These are phyloP conservation scores for Calidris pygmaea DNA, from an alignment of 2,113 vertebrate species.

Conservation along the genomic window DNA sequence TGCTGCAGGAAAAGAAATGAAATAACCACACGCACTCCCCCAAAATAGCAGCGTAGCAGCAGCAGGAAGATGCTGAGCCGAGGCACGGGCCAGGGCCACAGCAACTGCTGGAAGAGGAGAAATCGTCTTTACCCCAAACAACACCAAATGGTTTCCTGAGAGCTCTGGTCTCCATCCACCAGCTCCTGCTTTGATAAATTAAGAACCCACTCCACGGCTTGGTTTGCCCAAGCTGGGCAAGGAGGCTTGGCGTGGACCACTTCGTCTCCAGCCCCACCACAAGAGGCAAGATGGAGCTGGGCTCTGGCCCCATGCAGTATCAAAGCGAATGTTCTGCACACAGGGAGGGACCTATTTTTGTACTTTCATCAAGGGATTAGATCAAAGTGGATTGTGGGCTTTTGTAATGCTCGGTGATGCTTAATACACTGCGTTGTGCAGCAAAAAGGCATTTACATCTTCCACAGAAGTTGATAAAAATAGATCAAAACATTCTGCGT, in stretches of 20 bases:
- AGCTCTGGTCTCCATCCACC: not conserved
- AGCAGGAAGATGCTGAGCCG: not conserved
- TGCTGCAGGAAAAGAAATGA: not conserved
- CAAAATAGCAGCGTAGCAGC: accelerated
- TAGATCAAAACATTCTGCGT: not conserved
- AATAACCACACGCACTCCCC: too few relatives aligned
- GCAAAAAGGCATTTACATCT: not conserved
- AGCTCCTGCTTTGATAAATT: not conserved
- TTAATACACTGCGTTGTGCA: accelerated
- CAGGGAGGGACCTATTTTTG: not conserved
- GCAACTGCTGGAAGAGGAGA: not conserved
- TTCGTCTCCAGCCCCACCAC: not conserved
- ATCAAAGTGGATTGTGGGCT: not conserved
- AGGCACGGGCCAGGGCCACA: accelerated
- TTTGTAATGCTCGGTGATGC: not conserved
- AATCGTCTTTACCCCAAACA: not conserved
- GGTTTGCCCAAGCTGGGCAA: not conserved
- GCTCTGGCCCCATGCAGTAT: not conserved
- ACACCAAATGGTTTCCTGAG: not conserved
- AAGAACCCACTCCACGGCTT: not conserved
- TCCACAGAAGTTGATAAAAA: not conserved
- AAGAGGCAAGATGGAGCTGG: accelerated
- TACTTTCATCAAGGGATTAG: not conserved
- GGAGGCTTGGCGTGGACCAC: not conserved
- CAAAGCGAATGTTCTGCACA: accelerated